These are phyloP conservation scores for Mimachlamys varia DNA, from an alignment of 2,888 invertebrate genomes.

Conservation along the genomic window DNA sequence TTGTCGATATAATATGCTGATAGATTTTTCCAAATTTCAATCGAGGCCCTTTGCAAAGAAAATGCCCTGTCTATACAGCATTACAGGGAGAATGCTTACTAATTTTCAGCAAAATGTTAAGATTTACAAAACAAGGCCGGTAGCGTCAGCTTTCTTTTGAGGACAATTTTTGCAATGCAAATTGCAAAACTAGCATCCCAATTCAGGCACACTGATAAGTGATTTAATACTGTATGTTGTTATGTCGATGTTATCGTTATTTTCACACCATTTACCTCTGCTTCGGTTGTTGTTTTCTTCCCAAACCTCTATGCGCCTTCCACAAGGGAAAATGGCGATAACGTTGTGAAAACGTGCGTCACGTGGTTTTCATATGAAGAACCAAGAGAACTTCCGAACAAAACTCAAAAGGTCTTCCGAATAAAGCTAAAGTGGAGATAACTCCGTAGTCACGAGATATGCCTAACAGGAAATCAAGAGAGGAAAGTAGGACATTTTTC, in stretches of 20 bases:
- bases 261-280: not conserved
- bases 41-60: too few relatives aligned
- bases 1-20: too few relatives aligned
- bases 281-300: not conserved
- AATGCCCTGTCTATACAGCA: too few relatives aligned
- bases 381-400: not conserved
- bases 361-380: not conserved
- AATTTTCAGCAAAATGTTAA: too few relatives aligned
- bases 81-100: too few relatives aligned
- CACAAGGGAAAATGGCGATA: conserved; percentile 29
- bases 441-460: conserved; percentile 26
- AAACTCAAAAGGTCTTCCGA: not conserved
- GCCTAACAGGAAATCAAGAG: not conserved
- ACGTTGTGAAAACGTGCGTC: not conserved
- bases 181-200: not conserved
- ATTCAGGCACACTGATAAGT: not conserved
- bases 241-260: not conserved
- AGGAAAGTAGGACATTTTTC: too few relatives aligned
- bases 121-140: too few relatives aligned
- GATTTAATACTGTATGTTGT: not conserved
- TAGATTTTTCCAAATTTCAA: too few relatives aligned
- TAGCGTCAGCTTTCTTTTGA: not conserved
- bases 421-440: not conserved
- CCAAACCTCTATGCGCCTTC: not conserved
- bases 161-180: not conserved